Evolutionary conservation across 2,888 invertebrate genomes (phyloP), one percentile per base, ranked within the genome.

Genomic region (Drosophila heteroneura): DNA sequence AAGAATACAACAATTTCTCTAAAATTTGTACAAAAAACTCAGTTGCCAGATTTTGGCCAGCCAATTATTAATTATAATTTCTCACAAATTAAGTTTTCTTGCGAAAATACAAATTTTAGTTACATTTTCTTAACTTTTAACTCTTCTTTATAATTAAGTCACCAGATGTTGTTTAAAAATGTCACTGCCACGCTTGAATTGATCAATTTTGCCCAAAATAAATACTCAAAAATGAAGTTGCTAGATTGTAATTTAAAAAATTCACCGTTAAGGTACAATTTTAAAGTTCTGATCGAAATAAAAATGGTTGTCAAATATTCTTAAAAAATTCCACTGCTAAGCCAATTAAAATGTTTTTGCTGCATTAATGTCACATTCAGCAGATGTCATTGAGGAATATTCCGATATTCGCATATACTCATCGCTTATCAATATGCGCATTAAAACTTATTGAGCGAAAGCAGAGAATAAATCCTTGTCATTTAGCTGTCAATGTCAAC

Each of bases 401-500:
- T 26, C 16, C 5, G 26, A 16, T 47, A 26, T 26, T 47, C 47
- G 9, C 26, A 2, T 47, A 47, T 5, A 26, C 4, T 47, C 26
- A 9, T 47, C 26, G 26, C 26, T 26, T 47, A 26, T 47, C 47
- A 47, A 47, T 26, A 16, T 47, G 63, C 61, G 22, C 60, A 33
- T 62, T 62, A 33, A 60, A 81, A 59, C 60, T 54, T 70, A 70
- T 72, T 44, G 64, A 53, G 62, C 59, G 44, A 54, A 61, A 69
- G 57, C 26, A 47, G 51, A 71, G 35, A 62, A 63, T 72, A 52
- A 77, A 69, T 72, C 63, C 54, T 53, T 57, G 61, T 69, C 41
- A 60, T 52, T 63, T 76, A 75, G 70, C 79, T 76, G 62, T 70
- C 70, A 60, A 49, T 60, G 35, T 39, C 49, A 52, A 49, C n/a